Percentiles rank a stretch among this genome's conserved stretches.
These are phyloP conservation scores for Acanthosepion esculentum DNA, from an alignment of 2,888 invertebrate species.

Conservation along the genomic window DNA sequence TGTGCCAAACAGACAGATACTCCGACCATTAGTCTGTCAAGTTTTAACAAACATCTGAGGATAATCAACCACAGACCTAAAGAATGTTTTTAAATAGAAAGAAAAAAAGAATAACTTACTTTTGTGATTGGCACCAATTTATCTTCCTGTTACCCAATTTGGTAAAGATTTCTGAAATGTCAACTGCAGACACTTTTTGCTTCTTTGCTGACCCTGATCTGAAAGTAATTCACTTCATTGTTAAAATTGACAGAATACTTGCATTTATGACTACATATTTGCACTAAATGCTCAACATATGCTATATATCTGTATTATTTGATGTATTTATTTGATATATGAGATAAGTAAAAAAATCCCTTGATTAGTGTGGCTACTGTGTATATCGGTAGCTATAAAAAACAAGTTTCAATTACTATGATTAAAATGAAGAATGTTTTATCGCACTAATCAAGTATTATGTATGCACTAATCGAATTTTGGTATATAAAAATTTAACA, in stretches of 20 bases:
- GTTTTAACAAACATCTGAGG: background rate
- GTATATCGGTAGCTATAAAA: too few species aligned
- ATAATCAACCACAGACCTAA: background rate
- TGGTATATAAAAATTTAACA: too few species aligned
- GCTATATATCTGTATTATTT: background rate
- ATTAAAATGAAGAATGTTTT: too few species aligned
- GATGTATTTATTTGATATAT: background rate
- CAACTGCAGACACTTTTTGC: background rate
- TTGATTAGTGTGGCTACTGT: too few species aligned
- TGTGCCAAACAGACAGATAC: background rate
- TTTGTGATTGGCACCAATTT: background rate
- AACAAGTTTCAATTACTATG: too few species aligned
- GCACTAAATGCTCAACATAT: too few species aligned
- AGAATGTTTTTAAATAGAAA: background rate
- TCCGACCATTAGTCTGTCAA: background rate
- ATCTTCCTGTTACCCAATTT: background rate
- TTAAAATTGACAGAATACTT: background rate
- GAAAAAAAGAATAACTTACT: background rate
- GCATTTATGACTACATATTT: background rate
- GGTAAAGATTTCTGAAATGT: background rate
- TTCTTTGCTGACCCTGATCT: background rate
- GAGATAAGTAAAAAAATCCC: background rate
- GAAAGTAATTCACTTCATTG: background rate
- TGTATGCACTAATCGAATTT: too few species aligned
- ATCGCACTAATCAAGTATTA: too few species aligned